A percentile compares a stretch with the other conserved stretches of the same genome.
Conservation (phyloP, 2,888 invertebrate species). For the Cheilosia grossa region DNA sequence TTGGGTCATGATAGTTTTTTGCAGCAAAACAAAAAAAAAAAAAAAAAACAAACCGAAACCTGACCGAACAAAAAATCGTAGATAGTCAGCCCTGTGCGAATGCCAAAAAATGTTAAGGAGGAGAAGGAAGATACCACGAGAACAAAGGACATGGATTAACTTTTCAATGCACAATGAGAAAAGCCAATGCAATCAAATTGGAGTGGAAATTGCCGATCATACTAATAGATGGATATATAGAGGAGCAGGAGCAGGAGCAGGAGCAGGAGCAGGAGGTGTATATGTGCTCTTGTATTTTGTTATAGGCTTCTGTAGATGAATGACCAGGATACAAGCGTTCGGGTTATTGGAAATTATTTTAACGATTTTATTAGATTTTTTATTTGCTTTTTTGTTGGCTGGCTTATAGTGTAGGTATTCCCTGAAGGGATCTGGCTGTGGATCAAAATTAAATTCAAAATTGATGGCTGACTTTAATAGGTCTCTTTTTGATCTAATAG, state of each 20-base stretch:
- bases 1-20: constrained; percentile 72
- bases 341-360: constrained; percentile 69
- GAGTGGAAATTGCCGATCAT: constrained; percentile 71
- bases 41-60: constrained; percentile 3
- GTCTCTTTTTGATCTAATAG: constrained; percentile 32
- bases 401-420: neutral
- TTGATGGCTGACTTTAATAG: constrained; percentile 67
- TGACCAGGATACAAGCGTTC: constrained; percentile 65
- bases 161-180: constrained; percentile 74
- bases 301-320: constrained; percentile 56
- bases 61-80: constrained; percentile 13
- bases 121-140: constrained; percentile 34
- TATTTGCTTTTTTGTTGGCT: constrained; percentile 2
- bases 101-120: constrained; percentile 25
- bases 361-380: constrained; percentile 57
- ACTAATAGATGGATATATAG: neutral
- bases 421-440: constrained; percentile 42
- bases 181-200: constrained; percentile 75
- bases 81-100: constrained; percentile 33
- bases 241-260: neutral
- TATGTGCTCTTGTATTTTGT: constrained; percentile 6
- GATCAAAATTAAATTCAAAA: constrained; percentile 67
- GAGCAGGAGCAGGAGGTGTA: neutral
- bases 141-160: constrained; percentile 74
- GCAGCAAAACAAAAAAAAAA: constrained; percentile 11